These are phyloP conservation scores for Zeus faber DNA, from an alignment of 2,113 vertebrate species.

Conservation along the genomic window DNA sequence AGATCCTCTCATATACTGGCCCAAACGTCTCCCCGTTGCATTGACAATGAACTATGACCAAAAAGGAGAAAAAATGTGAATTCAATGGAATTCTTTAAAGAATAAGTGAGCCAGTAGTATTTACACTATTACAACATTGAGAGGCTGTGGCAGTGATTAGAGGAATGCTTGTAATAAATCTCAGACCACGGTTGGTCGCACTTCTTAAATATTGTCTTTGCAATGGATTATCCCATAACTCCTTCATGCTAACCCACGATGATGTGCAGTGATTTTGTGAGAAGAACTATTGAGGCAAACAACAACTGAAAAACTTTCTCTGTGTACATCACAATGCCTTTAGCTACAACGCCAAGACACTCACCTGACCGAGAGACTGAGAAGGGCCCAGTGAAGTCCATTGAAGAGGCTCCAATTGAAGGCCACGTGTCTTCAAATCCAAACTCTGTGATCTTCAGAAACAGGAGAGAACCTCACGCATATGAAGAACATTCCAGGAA, in stretches of 20 bases:
- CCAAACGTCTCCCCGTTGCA: constrained; percentile 60
- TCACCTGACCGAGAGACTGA: constrained; percentile 58
- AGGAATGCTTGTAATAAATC: constrained; percentile 29
- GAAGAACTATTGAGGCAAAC: constrained; percentile 67
- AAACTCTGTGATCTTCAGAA: constrained; percentile 36
- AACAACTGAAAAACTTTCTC: constrained; percentile 77
- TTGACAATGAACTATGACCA: constrained; percentile 64
- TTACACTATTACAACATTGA: constrained; percentile 25
- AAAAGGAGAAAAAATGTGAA: constrained; percentile 39
- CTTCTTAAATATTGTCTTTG: constrained; percentile 74
- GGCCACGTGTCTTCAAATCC: constrained; percentile 47
- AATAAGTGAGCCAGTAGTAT: no score
- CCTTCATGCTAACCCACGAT: constrained; percentile 68
- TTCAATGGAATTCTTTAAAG: constrained; percentile 23
- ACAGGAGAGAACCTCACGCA: constrained; percentile 28
- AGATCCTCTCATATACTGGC: constrained; percentile 59
- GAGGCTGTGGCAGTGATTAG: constrained; percentile 28
- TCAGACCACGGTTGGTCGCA: constrained; percentile 76
- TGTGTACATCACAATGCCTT: constrained; percentile 77
- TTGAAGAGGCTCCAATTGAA: constrained; percentile 50
- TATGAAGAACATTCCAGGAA: constrained; percentile 42
- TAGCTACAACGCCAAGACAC: constrained; percentile 69
- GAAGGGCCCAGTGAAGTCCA: constrained; percentile 54
- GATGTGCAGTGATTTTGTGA: constrained; percentile 65
- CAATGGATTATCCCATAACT: constrained; percentile 72